Percentiles rank a stretch among this genome's conserved stretches.
Conservation (phyloP, 2,113 vertebrate species). For the Butastur rufipennis region DNA sequence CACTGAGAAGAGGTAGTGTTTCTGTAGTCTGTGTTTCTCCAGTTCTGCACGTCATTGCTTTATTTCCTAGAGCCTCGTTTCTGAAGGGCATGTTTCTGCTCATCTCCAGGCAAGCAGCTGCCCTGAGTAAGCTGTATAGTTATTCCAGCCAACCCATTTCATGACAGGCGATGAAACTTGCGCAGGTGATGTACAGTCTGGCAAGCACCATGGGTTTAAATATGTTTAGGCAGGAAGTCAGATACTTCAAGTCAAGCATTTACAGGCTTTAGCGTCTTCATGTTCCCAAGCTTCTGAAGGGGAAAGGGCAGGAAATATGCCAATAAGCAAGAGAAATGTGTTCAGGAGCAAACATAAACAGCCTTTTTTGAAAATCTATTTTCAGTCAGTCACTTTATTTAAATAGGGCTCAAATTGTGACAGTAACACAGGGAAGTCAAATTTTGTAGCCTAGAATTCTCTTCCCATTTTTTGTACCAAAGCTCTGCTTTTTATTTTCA, state of each 20-base stretch:
- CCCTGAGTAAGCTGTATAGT: neutral
- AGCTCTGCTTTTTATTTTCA: neutral
- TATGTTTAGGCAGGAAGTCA: conserved; percentile 30
- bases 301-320: neutral
- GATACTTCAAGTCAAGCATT: neutral
- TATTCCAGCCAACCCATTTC: neutral
- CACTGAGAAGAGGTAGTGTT: neutral
- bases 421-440: neutral
- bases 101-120: conserved; percentile 4
- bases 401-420: neutral
- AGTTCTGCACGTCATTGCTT: neutral
- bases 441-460: neutral
- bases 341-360: neutral
- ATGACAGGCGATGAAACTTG: neutral
- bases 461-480: neutral
- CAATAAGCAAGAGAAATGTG: neutral
- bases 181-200: conserved; percentile 17
- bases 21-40: neutral
- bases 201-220: neutral
- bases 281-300: neutral
- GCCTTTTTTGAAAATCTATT: neutral
- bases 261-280: neutral
- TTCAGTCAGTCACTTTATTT: neutral
- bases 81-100: conserved; percentile 3
- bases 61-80: neutral